Conservation (phyloP, 1,140 invertebrate genomes). For the Zaprionus capensis region DNA sequence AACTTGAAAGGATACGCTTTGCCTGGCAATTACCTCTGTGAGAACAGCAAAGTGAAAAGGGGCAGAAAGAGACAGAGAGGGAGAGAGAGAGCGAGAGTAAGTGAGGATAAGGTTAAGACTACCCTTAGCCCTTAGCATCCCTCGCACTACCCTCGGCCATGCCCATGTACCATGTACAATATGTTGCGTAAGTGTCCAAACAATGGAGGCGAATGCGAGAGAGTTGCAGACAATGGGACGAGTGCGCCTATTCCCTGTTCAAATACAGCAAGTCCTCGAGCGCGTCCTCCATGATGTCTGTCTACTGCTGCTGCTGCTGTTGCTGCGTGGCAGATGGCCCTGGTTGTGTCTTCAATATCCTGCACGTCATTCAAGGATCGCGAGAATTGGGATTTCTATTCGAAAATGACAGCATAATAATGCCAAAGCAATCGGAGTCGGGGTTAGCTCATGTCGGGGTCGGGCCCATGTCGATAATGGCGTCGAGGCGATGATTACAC, state of each 20-base stretch:
- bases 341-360: conserved; percentile 64
- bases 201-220: conserved; percentile 60
- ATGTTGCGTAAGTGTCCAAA: conserved; percentile 74
- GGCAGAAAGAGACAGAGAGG: background rate
- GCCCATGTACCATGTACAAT: conserved; percentile 40
- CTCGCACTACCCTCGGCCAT: conserved; percentile 34
- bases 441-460: background rate
- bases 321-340: conserved; percentile 56
- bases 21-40: conserved; percentile 43
- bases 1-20: conserved; percentile 51
- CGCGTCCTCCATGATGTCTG: conserved; percentile 37
- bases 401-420: conserved; percentile 73
- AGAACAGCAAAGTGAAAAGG: conserved; percentile 1
- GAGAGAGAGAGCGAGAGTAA: background rate
- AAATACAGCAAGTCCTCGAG: conserved; percentile 42
- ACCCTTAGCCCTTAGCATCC: conserved; percentile 29
- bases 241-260: conserved; percentile 47
- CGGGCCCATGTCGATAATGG: conserved; percentile 33
- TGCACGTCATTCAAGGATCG: conserved; percentile 70
- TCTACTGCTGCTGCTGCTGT: background rate
- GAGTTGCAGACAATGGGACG: conserved; percentile 12
- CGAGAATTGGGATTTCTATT: conserved; percentile 67
- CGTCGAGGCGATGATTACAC: conserved; percentile 65
- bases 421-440: conserved; percentile 17
- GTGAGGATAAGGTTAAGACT: conserved; percentile 15